Evolutionary conservation across 2,888 invertebrate genomes (phyloP), one percentile per base, ranked within the genome.

Genomic region (Cataglyphis rosenhaueri): DNA sequence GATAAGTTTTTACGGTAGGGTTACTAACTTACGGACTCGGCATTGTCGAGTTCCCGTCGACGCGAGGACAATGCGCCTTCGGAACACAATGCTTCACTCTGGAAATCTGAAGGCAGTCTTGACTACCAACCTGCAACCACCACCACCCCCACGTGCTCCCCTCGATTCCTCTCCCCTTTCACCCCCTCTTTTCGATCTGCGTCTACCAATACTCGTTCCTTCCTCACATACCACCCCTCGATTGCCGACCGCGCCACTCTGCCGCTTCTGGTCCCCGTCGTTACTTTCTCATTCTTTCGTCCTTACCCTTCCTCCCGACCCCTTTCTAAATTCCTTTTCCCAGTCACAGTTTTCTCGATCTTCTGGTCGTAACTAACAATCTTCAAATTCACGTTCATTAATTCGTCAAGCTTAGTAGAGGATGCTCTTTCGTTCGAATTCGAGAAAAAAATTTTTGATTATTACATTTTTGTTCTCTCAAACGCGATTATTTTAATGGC

Each of bases 1-100:
- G 92, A 93, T 93, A 93, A 93, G 91, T 93, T 93, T 92, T 93
- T 92, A 92, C 92, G 92, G 91, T 91, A 91, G 91, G 92, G 91
- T 92, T 92, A 92, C 92, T 91, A 92, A 92, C 92, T 92, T 92
- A 90, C 91, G 91, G 91, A 92, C 91, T 91, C 89, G 91, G 92
- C 92, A 93, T 92, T 92, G 93, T 92, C 88, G 91, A 92, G 91
- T 91, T 92, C 86, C 88, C 91, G 91, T 89, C 92, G 92, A 93
- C 92, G 92, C 85, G 92, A 91, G 93, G 93, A 93, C 93, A 93
- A 93, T 93, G 92, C 93, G 89, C 90, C 89, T 88, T 91, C 90
- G 90, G 91, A 88, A 91, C 91, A 93, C 93, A 92, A 92, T 92
- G 92, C 92, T 91, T 92, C 91, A 90, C 90, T 91, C 90, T 89